Evolutionary conservation across 2,113 vertebrate genomes (phyloP).

Genomic region (Balaeniceps rex): DNA sequence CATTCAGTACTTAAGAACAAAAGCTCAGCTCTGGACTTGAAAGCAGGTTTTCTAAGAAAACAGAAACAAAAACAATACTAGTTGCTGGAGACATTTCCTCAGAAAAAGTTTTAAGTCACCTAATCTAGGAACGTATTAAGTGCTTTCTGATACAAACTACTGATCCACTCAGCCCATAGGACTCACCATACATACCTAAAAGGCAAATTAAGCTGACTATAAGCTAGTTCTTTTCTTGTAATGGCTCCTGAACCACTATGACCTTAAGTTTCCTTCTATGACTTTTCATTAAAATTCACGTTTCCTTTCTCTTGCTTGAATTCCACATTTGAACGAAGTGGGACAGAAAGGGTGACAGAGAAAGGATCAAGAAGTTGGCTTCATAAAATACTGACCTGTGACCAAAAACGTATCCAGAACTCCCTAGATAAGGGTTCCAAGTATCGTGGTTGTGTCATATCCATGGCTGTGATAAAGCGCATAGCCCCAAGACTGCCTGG

Average conservation of each 20-base stretch:
- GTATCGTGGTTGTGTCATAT: neutral
- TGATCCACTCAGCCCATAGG: neutral
- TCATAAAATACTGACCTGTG: constrained; percentile 36
- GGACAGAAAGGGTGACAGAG: neutral
- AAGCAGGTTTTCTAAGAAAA: neutral
- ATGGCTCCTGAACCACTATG: neutral
- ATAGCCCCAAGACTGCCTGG: constrained; percentile 24
- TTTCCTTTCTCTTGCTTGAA: neutral
- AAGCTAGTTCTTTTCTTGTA: neutral
- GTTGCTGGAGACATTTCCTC: neutral
- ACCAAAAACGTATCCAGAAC: constrained; percentile 50
- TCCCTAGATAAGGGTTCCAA: constrained; percentile 39
- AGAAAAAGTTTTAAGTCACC: neutral
- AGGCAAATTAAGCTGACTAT: neutral
- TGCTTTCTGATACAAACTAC: neutral
- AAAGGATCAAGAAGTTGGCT: neutral
- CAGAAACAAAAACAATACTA: neutral
- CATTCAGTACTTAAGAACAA: neutral
- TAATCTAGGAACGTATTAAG: neutral
- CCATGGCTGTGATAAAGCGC: constrained; percentile 47
- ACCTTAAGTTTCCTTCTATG: neutral
- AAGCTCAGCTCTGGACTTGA: neutral
- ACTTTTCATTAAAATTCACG: neutral
- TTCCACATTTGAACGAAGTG: neutral
- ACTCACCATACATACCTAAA: neutral